Evolutionary conservation across 2,797 vertebrate genomes (phyloP).

Genomic region (Micrastur ruficollis): DNA sequence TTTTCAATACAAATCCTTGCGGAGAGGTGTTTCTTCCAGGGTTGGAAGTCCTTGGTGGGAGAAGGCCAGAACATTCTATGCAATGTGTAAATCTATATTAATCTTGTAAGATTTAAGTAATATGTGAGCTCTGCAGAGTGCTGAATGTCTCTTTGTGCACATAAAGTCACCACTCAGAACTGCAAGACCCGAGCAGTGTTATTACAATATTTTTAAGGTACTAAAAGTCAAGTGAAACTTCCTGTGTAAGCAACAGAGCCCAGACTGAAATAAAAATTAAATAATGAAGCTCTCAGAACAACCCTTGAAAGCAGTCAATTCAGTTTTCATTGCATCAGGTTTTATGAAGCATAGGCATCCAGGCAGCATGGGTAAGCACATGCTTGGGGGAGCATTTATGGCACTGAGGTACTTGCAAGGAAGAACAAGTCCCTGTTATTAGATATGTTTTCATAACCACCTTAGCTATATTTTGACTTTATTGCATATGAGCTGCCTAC

Average conservation of each 20-base stretch:
- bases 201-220: conserved; percentile 32
- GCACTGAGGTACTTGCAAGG: background rate
- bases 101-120: background rate
- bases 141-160: conserved; percentile 54
- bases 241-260: conserved; percentile 43
- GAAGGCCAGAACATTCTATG: background rate
- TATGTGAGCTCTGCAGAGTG: background rate
- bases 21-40: background rate
- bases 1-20: background rate
- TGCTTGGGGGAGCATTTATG: background rate
- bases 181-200: background rate
- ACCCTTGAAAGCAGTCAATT: conserved; percentile 53
- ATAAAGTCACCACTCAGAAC: conserved; percentile 21
- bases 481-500: background rate
- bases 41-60: background rate
- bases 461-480: background rate
- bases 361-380: background rate
- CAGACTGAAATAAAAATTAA: conserved; percentile 42
- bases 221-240: conserved; percentile 50
- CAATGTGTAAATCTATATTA: background rate
- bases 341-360: conserved; percentile 14
- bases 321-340: conserved; percentile 39
- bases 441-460: conserved; percentile 32
- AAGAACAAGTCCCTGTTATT: conserved; percentile 12
- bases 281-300: conserved; percentile 32